Base-by-base conservation (phyloP, 2,113 vertebrate genomes). In the Gasterosteus nipponicus region DNA sequence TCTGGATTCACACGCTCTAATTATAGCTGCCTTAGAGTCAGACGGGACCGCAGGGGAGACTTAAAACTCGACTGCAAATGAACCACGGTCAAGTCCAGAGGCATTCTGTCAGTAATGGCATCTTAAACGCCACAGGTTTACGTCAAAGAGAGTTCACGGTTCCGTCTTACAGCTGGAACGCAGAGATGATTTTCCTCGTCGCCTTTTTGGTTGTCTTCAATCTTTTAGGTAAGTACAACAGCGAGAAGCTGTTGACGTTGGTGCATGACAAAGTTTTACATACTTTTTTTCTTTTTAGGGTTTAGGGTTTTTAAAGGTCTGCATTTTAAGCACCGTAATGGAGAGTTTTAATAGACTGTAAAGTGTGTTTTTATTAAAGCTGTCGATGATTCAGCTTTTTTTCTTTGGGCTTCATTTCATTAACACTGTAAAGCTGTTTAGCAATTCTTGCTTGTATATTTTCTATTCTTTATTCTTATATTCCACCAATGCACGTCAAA, bases 1-100 rank as follows among this genome's bases (percentile, higher is more conserved):
- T 62, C 83, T 65, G 72, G 83, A 89, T 92, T 94, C 89, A 86
- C 91, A 89, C 68, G 22, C 75, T 90, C 93, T 94, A 94, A 93
- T 88, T 89, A 88, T 94, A 95, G 88, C 83, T 35, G 78, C 54
- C 61, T 81, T 83, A 72, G 88, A 92, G 83, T 81, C 76, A 18
- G 69, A 73, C 64, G 2, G 39, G 0, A 63, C 71, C 57, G 58
- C 67, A 59, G 2, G 33, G 0, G 70, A 75, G 66, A 66, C 60
- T 73, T 57, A 42, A 64, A 63, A 69, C 56, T 38, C 4, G 53
- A 39, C 69, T 51, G 22, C 16, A 10, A 33, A 73, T 4, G 76
- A 62, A 39, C 49, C 22, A n/a, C 41, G 0, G 33, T 39, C 5
- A 11, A 44, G 6, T 51, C 38, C 41, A 26, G 54, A 49, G 82